A percentile compares a stretch with the other conserved stretches of the same genome.
Evolutionary conservation across 53 echinoderm and acorn worm genomes (phyloP).

Genomic region (Glandiceps talaboti): DNA sequence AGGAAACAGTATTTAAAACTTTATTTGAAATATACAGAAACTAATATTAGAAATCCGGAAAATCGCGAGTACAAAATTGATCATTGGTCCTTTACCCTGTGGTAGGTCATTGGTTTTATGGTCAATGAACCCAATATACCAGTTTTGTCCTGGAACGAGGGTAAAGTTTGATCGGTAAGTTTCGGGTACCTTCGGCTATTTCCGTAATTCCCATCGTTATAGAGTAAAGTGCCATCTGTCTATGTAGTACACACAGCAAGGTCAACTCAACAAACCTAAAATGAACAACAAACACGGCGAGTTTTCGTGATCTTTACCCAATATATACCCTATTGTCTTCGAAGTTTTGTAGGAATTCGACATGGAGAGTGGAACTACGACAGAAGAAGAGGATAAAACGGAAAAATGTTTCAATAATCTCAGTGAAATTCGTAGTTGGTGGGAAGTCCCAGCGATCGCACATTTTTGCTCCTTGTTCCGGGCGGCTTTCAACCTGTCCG

Average conservation of each 20-base stretch:
- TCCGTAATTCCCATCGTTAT: neutral
- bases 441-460: constrained; percentile 94
- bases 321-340: too few relatives aligned
- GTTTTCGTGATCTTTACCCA: neutral
- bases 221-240: neutral
- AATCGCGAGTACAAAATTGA: too few relatives aligned
- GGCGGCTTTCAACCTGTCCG: constrained; percentile 68
- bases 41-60: too few relatives aligned
- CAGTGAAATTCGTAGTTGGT: constrained; percentile 67
- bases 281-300: neutral
- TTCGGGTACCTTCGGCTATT: neutral
- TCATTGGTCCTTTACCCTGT: too few relatives aligned
- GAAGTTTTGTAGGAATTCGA: neutral
- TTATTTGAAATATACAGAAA: too few relatives aligned
- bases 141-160: neutral
- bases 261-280: neutral
- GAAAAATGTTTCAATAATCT: neutral
- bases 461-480: constrained; percentile 97
- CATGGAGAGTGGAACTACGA: neutral
- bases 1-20: too few relatives aligned
- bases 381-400: neutral
- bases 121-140: neutral
- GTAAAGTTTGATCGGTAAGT: neutral
- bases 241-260: neutral
- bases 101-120: neutral